A percentile compares a stretch with the other conserved stretches of the same genome.
These are phyloP conservation scores for Graphium colonna DNA, from an alignment of 2,888 invertebrate genomes.

Conservation along the genomic window DNA sequence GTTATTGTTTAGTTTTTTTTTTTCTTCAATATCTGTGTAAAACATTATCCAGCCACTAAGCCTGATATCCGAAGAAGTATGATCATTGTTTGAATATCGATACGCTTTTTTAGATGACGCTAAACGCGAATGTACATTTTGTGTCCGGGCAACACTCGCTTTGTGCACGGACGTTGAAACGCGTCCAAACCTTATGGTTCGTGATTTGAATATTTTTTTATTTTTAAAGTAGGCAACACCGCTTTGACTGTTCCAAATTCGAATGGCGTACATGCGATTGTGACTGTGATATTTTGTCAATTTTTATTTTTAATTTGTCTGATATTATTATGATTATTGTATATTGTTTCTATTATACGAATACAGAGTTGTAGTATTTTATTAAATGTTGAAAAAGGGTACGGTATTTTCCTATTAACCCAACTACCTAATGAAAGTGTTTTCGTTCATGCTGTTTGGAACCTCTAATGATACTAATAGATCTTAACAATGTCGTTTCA, in stretches of 20 bases:
- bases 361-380: slow-evolving; percentile 24
- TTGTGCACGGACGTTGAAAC: slow-evolving; percentile 10
- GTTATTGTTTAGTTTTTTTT: slow-evolving; percentile 42
- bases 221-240: slow-evolving; percentile 20
- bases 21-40: slow-evolving; percentile 22
- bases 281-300: slow-evolving; percentile 25
- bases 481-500: slow-evolving; percentile 50
- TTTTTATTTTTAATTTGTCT: slow-evolving; percentile 6
- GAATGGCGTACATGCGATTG: slow-evolving; percentile 23
- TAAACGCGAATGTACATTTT: slow-evolving; percentile 20
- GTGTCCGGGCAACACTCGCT: slow-evolving; percentile 20
- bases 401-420: slow-evolving; percentile 34
- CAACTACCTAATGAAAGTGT: slow-evolving; percentile 26
- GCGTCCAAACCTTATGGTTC: slow-evolving; percentile 22
- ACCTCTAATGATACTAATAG: slow-evolving; percentile 34
- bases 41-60: slow-evolving; percentile 28
- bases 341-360: slow-evolving; percentile 13
- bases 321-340: slow-evolving; percentile 7
- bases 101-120: slow-evolving; percentile 17
- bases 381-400: slow-evolving; percentile 32
- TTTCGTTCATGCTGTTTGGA: slow-evolving; percentile 33
- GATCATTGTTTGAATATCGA: slow-evolving; percentile 15
- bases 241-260: slow-evolving; percentile 21
- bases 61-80: slow-evolving; percentile 21
- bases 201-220: slow-evolving; percentile 16